Conservation (phyloP, 2,113 vertebrate genomes). For the Coreoperca whiteheadi region DNA sequence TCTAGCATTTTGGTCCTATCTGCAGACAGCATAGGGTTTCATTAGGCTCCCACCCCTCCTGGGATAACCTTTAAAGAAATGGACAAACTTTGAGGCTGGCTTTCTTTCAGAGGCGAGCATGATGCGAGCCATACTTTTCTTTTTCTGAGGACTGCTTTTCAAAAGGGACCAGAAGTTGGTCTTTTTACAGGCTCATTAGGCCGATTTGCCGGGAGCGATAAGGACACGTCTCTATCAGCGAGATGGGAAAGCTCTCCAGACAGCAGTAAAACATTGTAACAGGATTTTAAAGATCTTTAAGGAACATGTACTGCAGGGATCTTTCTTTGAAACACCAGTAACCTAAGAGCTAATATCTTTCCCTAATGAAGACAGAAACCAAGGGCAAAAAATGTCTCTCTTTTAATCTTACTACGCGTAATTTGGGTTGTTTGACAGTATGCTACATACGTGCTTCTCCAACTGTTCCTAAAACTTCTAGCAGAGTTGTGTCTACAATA, state of each 20-base stretch:
- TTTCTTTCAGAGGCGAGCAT: not conserved
- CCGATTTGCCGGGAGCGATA: slow-evolving; percentile 45
- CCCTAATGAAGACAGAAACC: not conserved
- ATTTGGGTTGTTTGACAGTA: not conserved
- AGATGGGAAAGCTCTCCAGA: slow-evolving; percentile 1
- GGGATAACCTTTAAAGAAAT: slow-evolving; percentile 63
- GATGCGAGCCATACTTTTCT: slow-evolving; percentile 28
- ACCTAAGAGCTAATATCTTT: not conserved
- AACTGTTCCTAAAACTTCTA: not conserved
- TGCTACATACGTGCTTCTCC: not conserved
- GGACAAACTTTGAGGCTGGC: slow-evolving; percentile 57
- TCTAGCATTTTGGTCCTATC: slow-evolving; percentile 39
- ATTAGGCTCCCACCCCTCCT: slow-evolving; percentile 52
- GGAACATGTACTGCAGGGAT: slow-evolving; percentile 7
- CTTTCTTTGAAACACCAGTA: slow-evolving; percentile 24
- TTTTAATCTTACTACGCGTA: slow-evolving; percentile 2
- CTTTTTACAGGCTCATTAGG: slow-evolving; percentile 53
- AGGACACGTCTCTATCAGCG: slow-evolving; percentile 40
- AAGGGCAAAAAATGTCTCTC: not conserved
- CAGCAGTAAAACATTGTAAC: slow-evolving; percentile 31
- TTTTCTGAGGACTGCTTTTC: slow-evolving; percentile 33
- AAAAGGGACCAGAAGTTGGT: slow-evolving; percentile 41
- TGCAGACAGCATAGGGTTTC: slow-evolving; percentile 38
- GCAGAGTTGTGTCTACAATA: not conserved
- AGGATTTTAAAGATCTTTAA: slow-evolving; percentile 34